Evolutionary conservation across 2,113 vertebrate genomes (phyloP).

Genomic region (Agelaius phoeniceus): DNA sequence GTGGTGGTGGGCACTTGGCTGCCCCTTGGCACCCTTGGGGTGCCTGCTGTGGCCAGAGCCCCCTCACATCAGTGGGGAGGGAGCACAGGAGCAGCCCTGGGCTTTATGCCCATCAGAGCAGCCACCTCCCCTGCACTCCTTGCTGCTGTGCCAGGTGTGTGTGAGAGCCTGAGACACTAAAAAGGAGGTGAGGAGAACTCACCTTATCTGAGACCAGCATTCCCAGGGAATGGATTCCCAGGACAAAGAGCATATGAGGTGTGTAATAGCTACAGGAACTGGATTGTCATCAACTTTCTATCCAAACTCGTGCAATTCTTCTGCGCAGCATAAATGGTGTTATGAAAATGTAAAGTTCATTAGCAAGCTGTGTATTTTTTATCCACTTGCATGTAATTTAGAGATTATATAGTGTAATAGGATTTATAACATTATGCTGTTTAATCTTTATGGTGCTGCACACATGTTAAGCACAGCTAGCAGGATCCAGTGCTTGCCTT

Average conservation of each 20-base stretch:
- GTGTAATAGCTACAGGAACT: constrained; percentile 38
- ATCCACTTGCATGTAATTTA: constrained; percentile 88
- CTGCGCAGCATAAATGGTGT: constrained; percentile 72
- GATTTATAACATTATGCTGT: constrained; percentile 81
- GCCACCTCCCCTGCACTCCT: background rate
- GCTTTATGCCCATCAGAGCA: background rate
- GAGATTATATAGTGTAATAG: constrained; percentile 88
- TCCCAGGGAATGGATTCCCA: constrained; percentile 22
- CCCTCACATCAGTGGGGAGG: too few relatives aligned
- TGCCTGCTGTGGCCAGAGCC: background rate
- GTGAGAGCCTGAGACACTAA: background rate
- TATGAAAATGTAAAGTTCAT: constrained; percentile 88
- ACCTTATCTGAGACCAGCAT: background rate
- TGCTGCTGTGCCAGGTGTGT: rapidly evolving
- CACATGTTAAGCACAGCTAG: constrained; percentile 50
- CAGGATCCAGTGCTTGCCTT: constrained; percentile 16
- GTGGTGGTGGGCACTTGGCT: background rate
- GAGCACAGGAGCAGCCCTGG: background rate
- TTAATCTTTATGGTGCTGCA: constrained; percentile 75
- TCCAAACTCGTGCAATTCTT: constrained; percentile 68
- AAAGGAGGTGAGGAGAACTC: background rate
- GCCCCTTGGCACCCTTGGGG: background rate
- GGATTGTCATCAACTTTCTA: constrained; percentile 75
- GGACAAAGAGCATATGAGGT: background rate
- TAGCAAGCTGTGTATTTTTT: constrained; percentile 86